Base-by-base conservation (phyloP, 2,113 vertebrate genomes). In the Synodontis membranacea region DNA sequence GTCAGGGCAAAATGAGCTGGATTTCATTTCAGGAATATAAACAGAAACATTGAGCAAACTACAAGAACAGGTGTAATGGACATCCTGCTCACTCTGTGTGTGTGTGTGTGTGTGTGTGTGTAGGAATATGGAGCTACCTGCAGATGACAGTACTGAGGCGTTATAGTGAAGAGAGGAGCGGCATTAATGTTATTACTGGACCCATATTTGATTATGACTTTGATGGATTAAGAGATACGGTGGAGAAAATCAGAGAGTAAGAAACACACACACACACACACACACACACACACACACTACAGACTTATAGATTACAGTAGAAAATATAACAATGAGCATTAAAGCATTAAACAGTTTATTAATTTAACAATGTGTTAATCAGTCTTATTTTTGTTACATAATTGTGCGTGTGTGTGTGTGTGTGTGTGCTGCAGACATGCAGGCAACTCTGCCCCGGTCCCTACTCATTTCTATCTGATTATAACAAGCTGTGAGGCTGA, bases 401-500 rank as follows among this genome's bases (percentile, higher is more conserved):
- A 68, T 19, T 75, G 28, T 79, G 25, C 42, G 31, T 56, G 31
- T 60, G 37, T 70, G 34, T 86, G 10, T 60, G 39, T 83, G 44
- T 84, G 62, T 75, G 64, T 82, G 60, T 82, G 23, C 64, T 84
- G 3, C 89, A 99, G 97, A 91, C 95, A 91, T 14, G 95, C 96
- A 6, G 93, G 93, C 19, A 95, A 94, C 31, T 89, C 93, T 0
- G 93, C 95, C 10, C 95, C 95, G 0, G 39, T 99, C 44, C 98
- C 98, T 17, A 96, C 96, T 11, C 98, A 99, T 89, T 99, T 96
- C 93, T 99, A 96, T 80, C 88, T 94, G 31, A 94, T 99, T 88
- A 94, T 99, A 88, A 97, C 96, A 21, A 97, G 96, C 92, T 99
- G 98, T 88, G 92, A 95, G 86, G 96, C 95, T 84, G 92, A 92